These are phyloP conservation scores for Cassiopea andromeda DNA, from an alignment of 30 jellyfish, hydroid and myxozoan genomes.

Conservation along the genomic window DNA sequence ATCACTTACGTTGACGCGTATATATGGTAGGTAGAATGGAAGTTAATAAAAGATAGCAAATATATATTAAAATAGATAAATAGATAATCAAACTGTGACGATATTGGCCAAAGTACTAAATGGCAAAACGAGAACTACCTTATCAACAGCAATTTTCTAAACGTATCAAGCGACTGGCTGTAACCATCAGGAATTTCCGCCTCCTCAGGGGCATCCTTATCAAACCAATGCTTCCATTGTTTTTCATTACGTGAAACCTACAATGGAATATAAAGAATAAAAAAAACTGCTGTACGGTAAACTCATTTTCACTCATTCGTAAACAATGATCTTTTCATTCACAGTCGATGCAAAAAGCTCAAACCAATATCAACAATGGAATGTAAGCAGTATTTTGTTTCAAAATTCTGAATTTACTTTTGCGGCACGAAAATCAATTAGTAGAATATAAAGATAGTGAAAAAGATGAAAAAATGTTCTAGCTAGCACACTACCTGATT, in stretches of 20 bases:
- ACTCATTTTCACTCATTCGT: neutral
- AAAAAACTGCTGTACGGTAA: neutral
- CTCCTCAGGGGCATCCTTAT: conserved; percentile 87
- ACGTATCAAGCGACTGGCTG: conserved; percentile 81
- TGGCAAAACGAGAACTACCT: conserved; percentile 35
- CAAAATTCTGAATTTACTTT: no score
- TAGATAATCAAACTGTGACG: neutral
- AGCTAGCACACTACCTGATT: conserved; percentile 63
- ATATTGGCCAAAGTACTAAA: neutral
- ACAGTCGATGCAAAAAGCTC: no score
- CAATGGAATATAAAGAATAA: neutral
- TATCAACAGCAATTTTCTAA: conserved; percentile 75
- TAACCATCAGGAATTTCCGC: conserved; percentile 89
- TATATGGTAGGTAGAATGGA: no score
- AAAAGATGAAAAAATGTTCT: no score
- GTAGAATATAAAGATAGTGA: no score
- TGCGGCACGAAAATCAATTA: no score
- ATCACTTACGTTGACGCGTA: no score
- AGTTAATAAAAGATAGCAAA: neutral
- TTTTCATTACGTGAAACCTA: conserved; percentile 82
- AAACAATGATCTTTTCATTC: neutral
- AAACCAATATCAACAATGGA: no score
- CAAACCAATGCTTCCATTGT: conserved; percentile 91
- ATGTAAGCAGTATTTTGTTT: no score
- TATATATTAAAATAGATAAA: no score